phyloP scores from a whole-genome alignment of 2,113 vertebrate species.

The Misgurnus anguillicaudatus region DNA sequence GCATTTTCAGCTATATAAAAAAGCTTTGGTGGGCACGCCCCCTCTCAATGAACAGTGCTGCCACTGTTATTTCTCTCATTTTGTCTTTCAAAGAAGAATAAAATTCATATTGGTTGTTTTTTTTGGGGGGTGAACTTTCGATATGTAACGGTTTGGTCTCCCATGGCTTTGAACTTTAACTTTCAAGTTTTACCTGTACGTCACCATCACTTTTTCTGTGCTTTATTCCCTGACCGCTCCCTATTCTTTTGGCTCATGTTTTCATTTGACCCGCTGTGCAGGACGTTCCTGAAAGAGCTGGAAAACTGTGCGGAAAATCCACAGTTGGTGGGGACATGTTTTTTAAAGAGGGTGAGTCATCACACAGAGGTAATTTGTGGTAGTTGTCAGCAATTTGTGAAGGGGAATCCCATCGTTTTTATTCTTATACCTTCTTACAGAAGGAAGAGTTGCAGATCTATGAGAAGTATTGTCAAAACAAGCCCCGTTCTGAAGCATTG shows the following conservation, averaged over 20 bases:
- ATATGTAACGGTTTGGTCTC: too few species aligned
- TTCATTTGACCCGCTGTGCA: slow-evolving; percentile 54
- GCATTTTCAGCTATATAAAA: too few species aligned
- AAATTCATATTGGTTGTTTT: too few species aligned
- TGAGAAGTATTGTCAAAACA: slow-evolving; percentile 95
- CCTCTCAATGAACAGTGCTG: too few species aligned
- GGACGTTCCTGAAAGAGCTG: slow-evolving; percentile 90
- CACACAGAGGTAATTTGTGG: neutral
- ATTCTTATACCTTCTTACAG: slow-evolving; percentile 67
- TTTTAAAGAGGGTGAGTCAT: slow-evolving; percentile 89
- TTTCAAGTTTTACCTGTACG: too few species aligned
- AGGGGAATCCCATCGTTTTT: neutral
- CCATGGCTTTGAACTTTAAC: too few species aligned
- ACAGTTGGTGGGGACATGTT: slow-evolving; percentile 87
- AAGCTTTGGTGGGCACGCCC: too few species aligned
- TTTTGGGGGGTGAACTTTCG: too few species aligned
- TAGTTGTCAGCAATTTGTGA: neutral
- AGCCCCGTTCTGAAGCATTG: slow-evolving; percentile 88
- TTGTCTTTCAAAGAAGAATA: too few species aligned
- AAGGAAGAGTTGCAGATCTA: slow-evolving; percentile 96
- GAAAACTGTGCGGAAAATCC: slow-evolving; percentile 89
- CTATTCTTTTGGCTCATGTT: neutral
- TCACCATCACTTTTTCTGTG: neutral
- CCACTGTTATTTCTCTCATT: too few species aligned
- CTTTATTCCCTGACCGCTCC: neutral